A percentile compares a stretch with the other conserved stretches of the same genome.
Evolutionary conservation across 2,113 vertebrate genomes (phyloP).

Genomic region (Brevimyrus niger): DNA sequence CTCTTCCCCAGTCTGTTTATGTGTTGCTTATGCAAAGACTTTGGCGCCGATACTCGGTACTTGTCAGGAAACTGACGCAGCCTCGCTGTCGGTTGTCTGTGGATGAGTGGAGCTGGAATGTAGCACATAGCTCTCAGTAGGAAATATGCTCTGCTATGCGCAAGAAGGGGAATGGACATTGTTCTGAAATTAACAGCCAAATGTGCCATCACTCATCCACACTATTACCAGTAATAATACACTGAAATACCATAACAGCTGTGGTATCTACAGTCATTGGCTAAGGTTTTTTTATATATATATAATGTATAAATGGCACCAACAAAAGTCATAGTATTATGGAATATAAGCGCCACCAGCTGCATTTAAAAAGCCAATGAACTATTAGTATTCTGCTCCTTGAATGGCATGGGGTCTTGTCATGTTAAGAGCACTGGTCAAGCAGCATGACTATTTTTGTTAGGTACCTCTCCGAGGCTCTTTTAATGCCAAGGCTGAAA

Average conservation of each 20-base stretch:
- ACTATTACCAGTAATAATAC: background rate
- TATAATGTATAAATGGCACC: background rate
- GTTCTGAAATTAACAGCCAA: background rate
- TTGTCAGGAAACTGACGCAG: background rate
- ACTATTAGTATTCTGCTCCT: background rate
- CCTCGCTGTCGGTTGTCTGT: background rate
- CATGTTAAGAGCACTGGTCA: background rate
- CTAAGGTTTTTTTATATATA: background rate
- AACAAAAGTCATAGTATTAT: background rate
- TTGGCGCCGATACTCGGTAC: background rate
- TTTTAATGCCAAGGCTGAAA: background rate
- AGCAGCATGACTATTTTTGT: background rate
- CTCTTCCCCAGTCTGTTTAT: slow-evolving; percentile 2
- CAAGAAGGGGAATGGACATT: background rate
- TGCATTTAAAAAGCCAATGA: background rate
- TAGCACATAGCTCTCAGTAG: background rate
- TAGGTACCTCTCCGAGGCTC: background rate
- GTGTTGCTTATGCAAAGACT: slow-evolving; percentile 3
- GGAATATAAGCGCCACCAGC: background rate
- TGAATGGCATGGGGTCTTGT: background rate
- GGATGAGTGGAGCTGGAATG: background rate
- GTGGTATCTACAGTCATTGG: background rate
- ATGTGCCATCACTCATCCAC: background rate
- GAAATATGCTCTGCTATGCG: background rate
- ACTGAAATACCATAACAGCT: background rate